Evolutionary conservation across 2,888 invertebrate genomes (phyloP).

Genomic region (Tenthredo mesomela): DNA sequence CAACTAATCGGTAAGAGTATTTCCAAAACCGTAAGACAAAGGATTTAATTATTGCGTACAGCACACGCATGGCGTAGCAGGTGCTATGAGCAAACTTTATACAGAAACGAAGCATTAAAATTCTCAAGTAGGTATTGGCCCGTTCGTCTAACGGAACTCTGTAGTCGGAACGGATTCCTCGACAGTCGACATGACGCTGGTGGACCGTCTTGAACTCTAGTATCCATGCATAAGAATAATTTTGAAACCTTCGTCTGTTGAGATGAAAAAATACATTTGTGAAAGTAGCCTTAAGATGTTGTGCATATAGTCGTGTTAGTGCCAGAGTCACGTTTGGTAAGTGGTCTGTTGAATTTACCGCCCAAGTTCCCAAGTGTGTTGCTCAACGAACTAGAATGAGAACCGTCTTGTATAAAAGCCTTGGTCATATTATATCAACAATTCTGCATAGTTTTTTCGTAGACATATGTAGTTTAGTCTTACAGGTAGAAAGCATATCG

Average conservation of each 20-base stretch:
- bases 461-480: neutral
- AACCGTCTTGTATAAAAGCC: neutral
- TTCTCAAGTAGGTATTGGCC: constrained; percentile 63
- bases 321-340: constrained; percentile 23
- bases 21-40: neutral
- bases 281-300: constrained; percentile 31
- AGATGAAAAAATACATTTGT: constrained; percentile 39
- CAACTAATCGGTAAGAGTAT: neutral
- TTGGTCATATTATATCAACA: neutral
- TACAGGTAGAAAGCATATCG: neutral
- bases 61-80: neutral
- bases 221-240: constrained; percentile 9
- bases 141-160: constrained; percentile 68
- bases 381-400: neutral
- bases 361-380: constrained; percentile 23
- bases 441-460: neutral
- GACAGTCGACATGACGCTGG: constrained; percentile 42
- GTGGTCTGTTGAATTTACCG: constrained; percentile 26
- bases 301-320: constrained; percentile 32
- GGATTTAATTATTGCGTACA: neutral
- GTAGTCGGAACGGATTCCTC: constrained; percentile 22
- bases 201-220: constrained; percentile 32
- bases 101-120: constrained; percentile 40
- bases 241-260: neutral
- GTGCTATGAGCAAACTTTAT: constrained; percentile 1